Evolutionary conservation across 2,113 vertebrate species (phyloP).

Genomic region (Bubo scandiacus): DNA sequence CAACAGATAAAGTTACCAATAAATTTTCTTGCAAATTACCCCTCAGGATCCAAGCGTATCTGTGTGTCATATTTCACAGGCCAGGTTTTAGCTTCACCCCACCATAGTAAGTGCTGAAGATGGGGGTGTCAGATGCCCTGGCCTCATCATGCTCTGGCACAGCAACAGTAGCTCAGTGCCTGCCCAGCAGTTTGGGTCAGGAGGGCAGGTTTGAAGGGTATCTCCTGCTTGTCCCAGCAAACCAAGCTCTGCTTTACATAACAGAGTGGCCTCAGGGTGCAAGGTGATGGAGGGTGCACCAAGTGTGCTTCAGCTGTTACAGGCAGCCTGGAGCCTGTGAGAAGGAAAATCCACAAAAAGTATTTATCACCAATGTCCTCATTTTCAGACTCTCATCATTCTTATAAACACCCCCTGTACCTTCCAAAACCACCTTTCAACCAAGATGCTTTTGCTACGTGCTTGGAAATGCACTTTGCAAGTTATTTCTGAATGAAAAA

Average conservation of each 20-base stretch:
- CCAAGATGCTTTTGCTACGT: background rate
- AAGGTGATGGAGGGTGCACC: rapidly evolving
- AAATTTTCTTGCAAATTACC: background rate
- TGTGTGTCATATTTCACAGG: background rate
- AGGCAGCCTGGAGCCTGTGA: background rate
- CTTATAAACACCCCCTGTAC: background rate
- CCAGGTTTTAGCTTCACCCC: background rate
- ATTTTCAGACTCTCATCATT: background rate
- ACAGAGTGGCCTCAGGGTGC: background rate
- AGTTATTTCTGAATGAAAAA: background rate
- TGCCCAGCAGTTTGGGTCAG: background rate
- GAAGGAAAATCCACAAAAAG: background rate
- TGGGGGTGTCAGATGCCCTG: background rate
- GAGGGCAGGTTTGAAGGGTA: rapidly evolving
- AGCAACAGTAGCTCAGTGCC: background rate
- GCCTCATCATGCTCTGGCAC: background rate
- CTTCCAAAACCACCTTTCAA: background rate
- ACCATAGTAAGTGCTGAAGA: background rate
- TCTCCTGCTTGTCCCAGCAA: background rate
- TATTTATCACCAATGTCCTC: background rate
- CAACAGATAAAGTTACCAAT: background rate
- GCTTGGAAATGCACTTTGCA: background rate
- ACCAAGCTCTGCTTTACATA: background rate
- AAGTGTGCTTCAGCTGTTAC: background rate
- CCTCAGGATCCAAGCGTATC: background rate